Evolutionary conservation across 2,797 vertebrate species (phyloP).

Genomic region (Bryconaethiops microstoma): DNA sequence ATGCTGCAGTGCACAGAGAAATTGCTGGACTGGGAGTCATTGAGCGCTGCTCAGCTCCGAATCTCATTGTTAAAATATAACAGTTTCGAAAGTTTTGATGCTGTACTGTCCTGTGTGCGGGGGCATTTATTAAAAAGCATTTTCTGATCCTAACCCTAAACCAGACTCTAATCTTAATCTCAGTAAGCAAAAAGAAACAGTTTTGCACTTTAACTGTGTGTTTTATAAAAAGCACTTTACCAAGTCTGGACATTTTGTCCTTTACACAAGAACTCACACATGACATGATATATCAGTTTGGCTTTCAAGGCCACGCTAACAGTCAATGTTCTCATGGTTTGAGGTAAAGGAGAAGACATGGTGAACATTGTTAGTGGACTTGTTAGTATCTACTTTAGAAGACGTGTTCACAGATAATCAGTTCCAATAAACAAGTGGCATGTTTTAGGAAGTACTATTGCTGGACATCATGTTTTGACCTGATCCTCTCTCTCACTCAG

Average conservation of each 20-base stretch:
- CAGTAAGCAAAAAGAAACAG: background rate
- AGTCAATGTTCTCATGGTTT: background rate
- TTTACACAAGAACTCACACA: background rate
- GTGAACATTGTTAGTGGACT: background rate
- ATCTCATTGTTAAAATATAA: no score
- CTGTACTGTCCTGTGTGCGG: no score
- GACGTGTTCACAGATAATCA: background rate
- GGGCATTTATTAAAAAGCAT: background rate
- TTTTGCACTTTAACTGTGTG: background rate
- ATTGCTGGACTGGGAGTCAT: no score
- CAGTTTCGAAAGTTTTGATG: no score
- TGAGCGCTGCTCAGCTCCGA: no score
- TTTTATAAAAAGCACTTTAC: background rate
- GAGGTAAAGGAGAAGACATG: no score
- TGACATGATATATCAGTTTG: background rate
- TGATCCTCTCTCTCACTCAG: conserved; percentile 65
- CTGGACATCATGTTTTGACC: background rate
- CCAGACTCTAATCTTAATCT: background rate
- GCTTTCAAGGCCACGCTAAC: background rate
- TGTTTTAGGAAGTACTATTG: background rate
- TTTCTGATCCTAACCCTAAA: background rate
- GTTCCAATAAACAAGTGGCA: background rate
- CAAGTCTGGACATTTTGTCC: no score
- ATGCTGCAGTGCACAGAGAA: no score
- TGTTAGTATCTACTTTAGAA: background rate